Base-by-base conservation (phyloP, 1,140 invertebrate species). In the Zaprionus inermis region DNA sequence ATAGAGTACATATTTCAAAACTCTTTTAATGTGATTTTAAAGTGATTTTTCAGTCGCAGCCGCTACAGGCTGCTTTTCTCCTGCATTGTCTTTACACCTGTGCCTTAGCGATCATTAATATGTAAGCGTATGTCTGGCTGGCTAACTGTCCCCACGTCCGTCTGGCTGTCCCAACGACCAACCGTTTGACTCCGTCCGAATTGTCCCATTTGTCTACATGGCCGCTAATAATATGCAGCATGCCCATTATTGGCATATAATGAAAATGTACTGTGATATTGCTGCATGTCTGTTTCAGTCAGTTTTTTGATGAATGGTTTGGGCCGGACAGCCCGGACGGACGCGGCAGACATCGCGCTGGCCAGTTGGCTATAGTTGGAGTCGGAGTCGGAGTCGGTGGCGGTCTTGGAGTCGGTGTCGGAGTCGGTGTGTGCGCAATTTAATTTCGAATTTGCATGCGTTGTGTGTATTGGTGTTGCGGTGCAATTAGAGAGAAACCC, bases 191-290 rank as follows among this genome's bases (percentile, higher is more conserved):
- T 46, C 44, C n/a, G n/a, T 49, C 44, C 10, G 44, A 32, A 49
- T 49, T 54, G 67, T 54, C 24, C 34, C 18, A 44, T n/a, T 54
- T 32, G 56, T 44, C 71, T 22, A 65, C 30, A 41, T 44, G 71
- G 63, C 36, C 44, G 30, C 44, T 68, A 55, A 73, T 73, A 67
- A 61, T 28, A 69, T 41, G 38, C 30, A 38, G 22, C 52, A 65
- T 14, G 32, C 52, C 52, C 63, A 30, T 56, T 56, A 18, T 24
- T n/a, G 11, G 38, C n/a, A 36, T 52, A 38, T 63, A 54, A 72
- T 58, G 55, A 58, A 46, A 72, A 72, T 67, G 55, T 52, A 51
- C 70, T 72, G 64, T 49, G 51, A 61, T 67, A 69, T 38, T 68
- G 49, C 64, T 55, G 44, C 32, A 12, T 73, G 71, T 59, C 51